A percentile compares a stretch with the other conserved stretches of the same genome.
Evolutionary conservation across 2,888 invertebrate genomes (phyloP).

Genomic region (Tyria jacobaeae): DNA sequence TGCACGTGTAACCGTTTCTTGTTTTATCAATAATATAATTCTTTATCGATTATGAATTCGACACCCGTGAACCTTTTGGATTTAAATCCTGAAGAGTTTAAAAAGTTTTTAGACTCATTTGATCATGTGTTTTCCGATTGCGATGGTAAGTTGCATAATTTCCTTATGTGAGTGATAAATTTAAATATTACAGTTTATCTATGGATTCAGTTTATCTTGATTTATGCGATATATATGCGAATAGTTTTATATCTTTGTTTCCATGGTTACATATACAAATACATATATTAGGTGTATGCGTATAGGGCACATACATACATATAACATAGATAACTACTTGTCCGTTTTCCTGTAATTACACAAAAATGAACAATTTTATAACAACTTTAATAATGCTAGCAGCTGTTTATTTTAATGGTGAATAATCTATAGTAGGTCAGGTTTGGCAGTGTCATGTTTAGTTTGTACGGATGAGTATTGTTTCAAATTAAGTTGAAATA

Average conservation of each 20-base stretch:
- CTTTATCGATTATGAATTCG: slow-evolving; percentile 48
- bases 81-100: slow-evolving; percentile 75
- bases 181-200: background rate
- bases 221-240: too few species aligned
- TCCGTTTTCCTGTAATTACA: background rate
- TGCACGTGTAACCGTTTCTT: slow-evolving; percentile 61
- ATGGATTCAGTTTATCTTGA: background rate
- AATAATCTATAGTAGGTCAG: too few species aligned
- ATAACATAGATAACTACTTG: too few species aligned
- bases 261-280: background rate
- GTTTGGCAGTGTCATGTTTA: too few species aligned
- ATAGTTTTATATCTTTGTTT: background rate
- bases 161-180: background rate
- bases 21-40: slow-evolving; percentile 34
- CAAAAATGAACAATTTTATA: too few species aligned
- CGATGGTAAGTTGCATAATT: slow-evolving; percentile 86
- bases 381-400: too few species aligned
- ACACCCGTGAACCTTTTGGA: slow-evolving; percentile 74
- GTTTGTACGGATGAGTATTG: too few species aligned
- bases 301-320: too few species aligned
- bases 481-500: too few species aligned
- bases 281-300: too few species aligned
- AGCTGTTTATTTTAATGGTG: too few species aligned
- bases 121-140: slow-evolving; percentile 92
- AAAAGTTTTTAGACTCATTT: slow-evolving; percentile 87